phyloP scores from a whole-genome alignment of 2,113 vertebrate species.

The Micronycteris hirsuta region DNA sequence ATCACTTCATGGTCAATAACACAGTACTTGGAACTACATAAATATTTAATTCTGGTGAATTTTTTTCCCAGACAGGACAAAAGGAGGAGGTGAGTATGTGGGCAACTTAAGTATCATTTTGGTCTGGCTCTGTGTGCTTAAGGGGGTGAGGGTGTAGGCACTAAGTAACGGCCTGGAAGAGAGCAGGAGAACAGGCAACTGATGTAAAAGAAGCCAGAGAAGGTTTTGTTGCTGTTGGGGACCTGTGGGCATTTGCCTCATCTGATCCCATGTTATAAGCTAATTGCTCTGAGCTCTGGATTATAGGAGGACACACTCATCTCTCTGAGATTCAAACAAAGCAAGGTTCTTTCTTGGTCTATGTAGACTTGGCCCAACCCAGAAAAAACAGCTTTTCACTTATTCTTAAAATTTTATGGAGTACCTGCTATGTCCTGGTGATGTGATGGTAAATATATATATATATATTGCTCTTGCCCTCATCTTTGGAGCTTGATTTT shows the following conservation, averaged over 20 bases:
- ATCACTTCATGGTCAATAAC: no score
- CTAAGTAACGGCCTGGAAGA: neutral
- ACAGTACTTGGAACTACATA: neutral
- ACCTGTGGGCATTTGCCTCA: neutral
- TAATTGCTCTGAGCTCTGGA: neutral
- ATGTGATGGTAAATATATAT: neutral
- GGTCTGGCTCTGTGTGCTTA: neutral
- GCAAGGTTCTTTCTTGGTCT: neutral
- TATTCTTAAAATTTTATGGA: neutral
- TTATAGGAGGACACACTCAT: neutral
- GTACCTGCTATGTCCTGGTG: no score
- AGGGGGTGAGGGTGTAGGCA: neutral
- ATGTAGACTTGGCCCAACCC: accelerated
- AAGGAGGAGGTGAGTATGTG: neutral
- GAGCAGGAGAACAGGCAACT: neutral
- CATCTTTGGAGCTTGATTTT: neutral
- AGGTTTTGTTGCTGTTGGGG: neutral
- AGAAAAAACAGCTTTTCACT: neutral
- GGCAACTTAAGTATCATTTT: neutral
- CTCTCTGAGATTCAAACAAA: neutral
- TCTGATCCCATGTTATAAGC: neutral
- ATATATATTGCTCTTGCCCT: neutral
- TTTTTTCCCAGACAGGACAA: neutral
- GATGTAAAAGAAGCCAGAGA: neutral
- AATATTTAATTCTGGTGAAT: neutral